Base-by-base conservation (phyloP, 2,113 vertebrate species). In the Pagrus major region DNA sequence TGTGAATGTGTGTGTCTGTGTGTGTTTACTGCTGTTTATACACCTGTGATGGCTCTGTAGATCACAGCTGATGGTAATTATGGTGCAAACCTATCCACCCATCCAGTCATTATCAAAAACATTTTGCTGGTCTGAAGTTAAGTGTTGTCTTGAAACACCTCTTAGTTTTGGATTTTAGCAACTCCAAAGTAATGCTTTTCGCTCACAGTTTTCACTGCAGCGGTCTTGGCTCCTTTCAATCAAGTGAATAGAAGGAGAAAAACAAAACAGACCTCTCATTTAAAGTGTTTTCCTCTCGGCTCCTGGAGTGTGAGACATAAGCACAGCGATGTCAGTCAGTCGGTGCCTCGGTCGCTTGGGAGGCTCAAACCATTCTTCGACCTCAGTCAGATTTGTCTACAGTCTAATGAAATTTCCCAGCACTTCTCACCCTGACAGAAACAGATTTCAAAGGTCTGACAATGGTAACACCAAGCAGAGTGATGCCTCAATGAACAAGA, bases 301-400 rank as follows among this genome's bases (percentile, higher is more conserved):
- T 52, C 23, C 54, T 6, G 20, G 61, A 65, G 51, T 56, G 59
- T 56, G 18, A 56, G 27, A 51, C 25, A 51, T 72, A 54, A 64
- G 29, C 15, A 69, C 27, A 54, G 39, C 76, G 27, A 29, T 74
- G 35, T 58, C 64, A 78, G 69, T 73, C 52, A 42, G 42, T 47
- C 27, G 15, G 55, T 25, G 60, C 27, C 4, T 33, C 35, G 27
- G 61, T 39, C 64, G 6, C 56, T 9, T 0, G 64, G 49, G 64
- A 65, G 27, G 47, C 46, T 74, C 37, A 74, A 70, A 66, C 41
- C 51, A 31, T 51, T 23, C 23, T 33, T 3, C 18, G 21, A 23
- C 46, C 51, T 20, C 5, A 12, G 31, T 37, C 5, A 21, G 41
- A 41, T 60, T 52, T 0, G 6, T 18, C 46, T n/a, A 21, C 9